Evolutionary conservation across 2,888 invertebrate genomes (phyloP).

Genomic region (Drosophila pegasa): DNA sequence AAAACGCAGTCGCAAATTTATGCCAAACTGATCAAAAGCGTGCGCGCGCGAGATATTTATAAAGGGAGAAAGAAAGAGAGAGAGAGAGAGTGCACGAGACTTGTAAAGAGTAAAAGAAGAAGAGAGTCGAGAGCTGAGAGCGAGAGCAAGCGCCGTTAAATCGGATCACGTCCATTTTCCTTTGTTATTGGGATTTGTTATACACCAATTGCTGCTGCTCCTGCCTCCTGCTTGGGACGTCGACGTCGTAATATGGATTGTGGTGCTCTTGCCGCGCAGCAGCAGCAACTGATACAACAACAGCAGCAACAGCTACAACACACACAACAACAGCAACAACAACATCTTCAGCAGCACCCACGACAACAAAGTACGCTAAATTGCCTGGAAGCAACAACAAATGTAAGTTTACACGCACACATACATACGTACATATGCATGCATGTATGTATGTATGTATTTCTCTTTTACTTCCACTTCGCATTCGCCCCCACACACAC

Average conservation of each 20-base stretch:
- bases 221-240: conserved; percentile 34
- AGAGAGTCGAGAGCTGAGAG: conserved; percentile 14
- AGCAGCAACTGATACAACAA: conserved; percentile 65
- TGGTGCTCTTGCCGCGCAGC: conserved; percentile 78
- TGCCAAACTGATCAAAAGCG: conserved; percentile 50
- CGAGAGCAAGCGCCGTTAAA: conserved; percentile 19
- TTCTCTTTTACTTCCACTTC: conserved; percentile 67
- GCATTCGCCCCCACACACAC: conserved; percentile 68
- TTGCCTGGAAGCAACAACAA: conserved; percentile 72
- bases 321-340: conserved; percentile 42
- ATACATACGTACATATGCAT: conserved; percentile 7
- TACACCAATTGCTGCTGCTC: conserved; percentile 36
- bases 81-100: conserved; percentile 9
- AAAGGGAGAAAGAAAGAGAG: background rate
- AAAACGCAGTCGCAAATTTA: conserved; percentile 51
- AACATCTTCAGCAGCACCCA: conserved; percentile 58
- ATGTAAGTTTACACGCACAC: conserved; percentile 65
- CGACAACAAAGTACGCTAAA: conserved; percentile 63
- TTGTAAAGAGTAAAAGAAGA: conserved; percentile 2
- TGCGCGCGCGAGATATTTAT: conserved; percentile 1
- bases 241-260: conserved; percentile 73
- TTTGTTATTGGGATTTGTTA: conserved; percentile 55
- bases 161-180: conserved; percentile 58
- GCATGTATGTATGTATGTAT: conserved; percentile 34
- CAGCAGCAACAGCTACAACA: conserved; percentile 60